Evolutionary conservation across 2,888 invertebrate genomes (phyloP), one percentile per base, ranked within the genome.

Genomic region (Pandemis corylana): DNA sequence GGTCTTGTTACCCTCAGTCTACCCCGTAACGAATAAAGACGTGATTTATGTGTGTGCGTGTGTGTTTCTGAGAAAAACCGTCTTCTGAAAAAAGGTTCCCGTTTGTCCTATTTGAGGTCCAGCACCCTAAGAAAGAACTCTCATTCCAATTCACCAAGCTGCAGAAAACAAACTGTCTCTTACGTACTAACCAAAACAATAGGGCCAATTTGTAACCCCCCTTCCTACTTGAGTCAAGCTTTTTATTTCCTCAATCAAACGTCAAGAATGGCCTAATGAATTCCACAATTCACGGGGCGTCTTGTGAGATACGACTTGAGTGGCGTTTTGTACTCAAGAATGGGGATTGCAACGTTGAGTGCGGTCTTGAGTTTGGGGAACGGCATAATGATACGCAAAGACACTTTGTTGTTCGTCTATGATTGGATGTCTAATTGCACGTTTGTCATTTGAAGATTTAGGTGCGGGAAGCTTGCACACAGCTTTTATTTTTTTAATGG

Each of bases 221-320:
- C 51, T 13, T 13, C 49, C 81, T 80, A 78, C 81, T 84, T 78
- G 83, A 88, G 90, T 87, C 90, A 81, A 85, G 87, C 89, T 90
- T 91, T 93, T 93, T 91, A 92, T 92, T 90, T 90, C 92, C 90
- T 87, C 93, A 92, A 93, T 94, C 92, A 91, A 91, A 92, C 86
- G 90, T 89, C 89, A 85, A 91, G 90, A 89, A 90, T 89, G 90
- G 89, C 87, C 89, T 93, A 93, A 93, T 93, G 92, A 92, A 92
- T 92, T 90, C 90, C 84, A 66, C 62, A 64, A 67, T 75, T 71
- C 75, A 49, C 65, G 44, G 69, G 51, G 59, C 63, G 70, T 71
- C 66, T 66, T 63, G 15, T 3, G 28, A 53, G 62, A 42, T 36
- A 62, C 62, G 4, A 13, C 46, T 44, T 2, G 62, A 72, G 67